Base-by-base conservation (phyloP, 2,888 invertebrate species). In the Philhelius pedissequus region DNA sequence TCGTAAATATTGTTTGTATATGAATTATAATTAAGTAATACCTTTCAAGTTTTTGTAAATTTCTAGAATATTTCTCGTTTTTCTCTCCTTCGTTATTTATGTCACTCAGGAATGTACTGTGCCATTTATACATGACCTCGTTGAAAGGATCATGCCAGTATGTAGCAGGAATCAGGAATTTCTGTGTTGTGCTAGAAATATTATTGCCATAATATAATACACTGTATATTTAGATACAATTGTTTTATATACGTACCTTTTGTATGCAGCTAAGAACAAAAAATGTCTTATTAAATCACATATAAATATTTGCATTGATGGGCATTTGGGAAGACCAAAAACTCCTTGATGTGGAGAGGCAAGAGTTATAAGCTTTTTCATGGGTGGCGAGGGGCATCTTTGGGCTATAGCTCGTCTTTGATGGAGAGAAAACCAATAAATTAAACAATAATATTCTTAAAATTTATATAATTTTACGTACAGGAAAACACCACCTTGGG, bases 101-200 rank as follows among this genome's bases (percentile, higher is more conserved):
- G 88, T 98, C 98, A 0, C 98, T 94, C 4, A 99, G 92, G 90
- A 98, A 99, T 22, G 96, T 93, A 89, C 97, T 97, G 64, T 94
- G 93, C 4, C 92, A 88, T 86, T 91, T 93, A 91, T 99, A 99
- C 7, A 93, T 92, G 0, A 93, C 92, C 90, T 97, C 97, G 88
- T 96, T 93, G 4, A 97, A 92, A 0, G 99, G 98, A 92, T 99
- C 98, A 90, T 99, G 98, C 99, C 99, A 99, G 90, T 98, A 99
- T 54, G 98, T 96, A 0, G 98, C 98, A 92, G 98, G 98, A 0
- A 97, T 95, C 2, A 96, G 90, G 2, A 92, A 90, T 30, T 94
- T 90, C 91, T 97, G 96, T 1, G 96, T 93, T 93, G 94, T 95
- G 32, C 96, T 96, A 90, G 9, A 22, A 45, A 52, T 11, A 20